Base-by-base conservation (phyloP, 2,888 invertebrate species). In the Rhagium mordax region DNA sequence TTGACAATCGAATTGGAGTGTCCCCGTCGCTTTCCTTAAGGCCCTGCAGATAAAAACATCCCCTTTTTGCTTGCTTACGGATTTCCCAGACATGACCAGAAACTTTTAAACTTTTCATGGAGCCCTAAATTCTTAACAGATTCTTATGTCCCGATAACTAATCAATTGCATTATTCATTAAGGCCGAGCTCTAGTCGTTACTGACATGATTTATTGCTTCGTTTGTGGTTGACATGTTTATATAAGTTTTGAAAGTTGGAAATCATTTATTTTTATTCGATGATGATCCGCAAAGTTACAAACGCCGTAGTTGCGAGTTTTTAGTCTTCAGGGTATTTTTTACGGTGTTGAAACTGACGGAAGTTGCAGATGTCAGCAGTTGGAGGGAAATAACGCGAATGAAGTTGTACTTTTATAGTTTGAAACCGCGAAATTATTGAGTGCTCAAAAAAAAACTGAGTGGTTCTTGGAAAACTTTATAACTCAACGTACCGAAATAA, bases 111-210 rank as follows among this genome's bases (percentile, higher is more conserved):
- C 13, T 24, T 55, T 55, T 7, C 55, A 13, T 24, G 24, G 21
- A 24, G n/a, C 55, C 55, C 27, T 33, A 59, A 29, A 59, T 29
- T 33, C 13, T 59, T 29, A 59, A 29, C n/a, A 59, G 59, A n/a
- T 29, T 16, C 59, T 29, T 59, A 16, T 59, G 41, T 41, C 33
- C 33, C 59, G 59, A 59, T 59, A 29, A 15, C 59, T 29, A 59
- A 59, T 59, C 59, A 33, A 29, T 29, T 59, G 59, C 33, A 59
- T 59, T 59, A 59, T 59, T 59, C 59, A 59, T 59, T 29, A 41
- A 27, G 15, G n/a, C 13, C 2, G 24, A n/a, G 10, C 15, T 27
- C 7, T 5, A 27, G 3, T 33, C 33, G 59, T 59, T 59, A 59
- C 59, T 8, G 59, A 15, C 2, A 55, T 59, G 59, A 59, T 59